phyloP scores from a whole-genome alignment of 2,113 vertebrate genomes.

The Dipodomys ordii region DNA sequence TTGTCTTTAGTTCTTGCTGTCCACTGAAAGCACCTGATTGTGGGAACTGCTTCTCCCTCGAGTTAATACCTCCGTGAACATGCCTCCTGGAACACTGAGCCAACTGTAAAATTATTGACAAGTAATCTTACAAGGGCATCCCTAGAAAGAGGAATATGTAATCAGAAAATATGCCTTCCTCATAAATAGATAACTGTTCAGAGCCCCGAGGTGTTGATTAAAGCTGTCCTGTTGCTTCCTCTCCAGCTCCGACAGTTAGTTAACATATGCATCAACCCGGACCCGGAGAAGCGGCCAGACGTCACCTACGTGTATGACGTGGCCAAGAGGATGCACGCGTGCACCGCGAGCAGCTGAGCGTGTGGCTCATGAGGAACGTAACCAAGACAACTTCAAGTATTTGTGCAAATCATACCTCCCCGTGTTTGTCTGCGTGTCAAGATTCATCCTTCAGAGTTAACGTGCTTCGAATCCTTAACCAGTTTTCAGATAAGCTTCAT shows the following conservation, averaged over 20 bases:
- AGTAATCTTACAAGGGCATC: neutral
- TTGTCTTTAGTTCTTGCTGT: neutral
- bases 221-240: neutral
- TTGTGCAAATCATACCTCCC: slow-evolving; percentile 72
- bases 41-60: neutral
- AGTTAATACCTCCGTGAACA: neutral
- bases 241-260: slow-evolving; percentile 96
- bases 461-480: slow-evolving; percentile 83
- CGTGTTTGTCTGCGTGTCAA: slow-evolving; percentile 57
- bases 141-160: neutral
- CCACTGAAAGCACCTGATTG: neutral
- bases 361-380: neutral
- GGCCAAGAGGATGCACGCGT: slow-evolving; percentile 95
- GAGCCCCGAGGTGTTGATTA: neutral
- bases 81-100: neutral
- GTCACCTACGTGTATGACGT: slow-evolving; percentile 96
- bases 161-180: neutral
- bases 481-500: slow-evolving; percentile 77
- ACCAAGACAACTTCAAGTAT: slow-evolving; percentile 67
- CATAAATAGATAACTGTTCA: neutral
- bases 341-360: slow-evolving; percentile 91
- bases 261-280: slow-evolving; percentile 98
- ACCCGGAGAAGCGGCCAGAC: slow-evolving; percentile 98
- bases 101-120: neutral
- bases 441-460: slow-evolving; percentile 76